Evolutionary conservation across 2,797 vertebrate genomes (phyloP), one percentile per base, ranked within the genome.

Genomic region (Microtus obscurus): DNA sequence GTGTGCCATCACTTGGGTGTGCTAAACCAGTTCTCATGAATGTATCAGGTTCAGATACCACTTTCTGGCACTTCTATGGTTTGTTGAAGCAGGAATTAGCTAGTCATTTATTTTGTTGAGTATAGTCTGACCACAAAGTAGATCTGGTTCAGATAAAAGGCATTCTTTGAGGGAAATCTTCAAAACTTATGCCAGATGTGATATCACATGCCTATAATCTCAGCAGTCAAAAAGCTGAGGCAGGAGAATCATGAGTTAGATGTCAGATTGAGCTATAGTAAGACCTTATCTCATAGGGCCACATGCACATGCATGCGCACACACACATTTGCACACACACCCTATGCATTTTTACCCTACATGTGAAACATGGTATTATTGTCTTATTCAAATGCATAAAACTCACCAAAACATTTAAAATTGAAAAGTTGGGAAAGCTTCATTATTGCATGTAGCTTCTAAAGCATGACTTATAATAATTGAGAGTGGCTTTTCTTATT

Each of bases 381-480:
- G 65, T 21, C 17, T 90, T 93, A 34, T 92, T 78, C 29, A 85
- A 19, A 87, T 92, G 16, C 51, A 0, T 88, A 61, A 73, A 56
- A 83, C 37, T 16, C 31, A 78, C 61, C 14, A 34, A 88, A 37
- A 63, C 31, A 56, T 91, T 87, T 74, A 43, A 6, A 78, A 78
- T 89, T 91, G 14, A 63, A n/a, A 95, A 92, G 63, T 81, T 89
- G 45, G 14, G 29, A 19, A 85, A 69, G 73, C 25, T 78, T 92
- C 27, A 61, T 93, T 90, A 82, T 19, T 45, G 85, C 3, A 1
- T 59, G 2, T 71, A 43, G 34, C 90, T 95, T 95, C 23, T 73
- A 81, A 95, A 95, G 67, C 27, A 61, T 43, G 61, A 45, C 76
- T 83, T 90, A 3, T 17, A 86, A 78, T 71, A 80, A 92, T 67